Conservation (phyloP, 2,888 invertebrate genomes). For the Limnephilus rhombicus region DNA sequence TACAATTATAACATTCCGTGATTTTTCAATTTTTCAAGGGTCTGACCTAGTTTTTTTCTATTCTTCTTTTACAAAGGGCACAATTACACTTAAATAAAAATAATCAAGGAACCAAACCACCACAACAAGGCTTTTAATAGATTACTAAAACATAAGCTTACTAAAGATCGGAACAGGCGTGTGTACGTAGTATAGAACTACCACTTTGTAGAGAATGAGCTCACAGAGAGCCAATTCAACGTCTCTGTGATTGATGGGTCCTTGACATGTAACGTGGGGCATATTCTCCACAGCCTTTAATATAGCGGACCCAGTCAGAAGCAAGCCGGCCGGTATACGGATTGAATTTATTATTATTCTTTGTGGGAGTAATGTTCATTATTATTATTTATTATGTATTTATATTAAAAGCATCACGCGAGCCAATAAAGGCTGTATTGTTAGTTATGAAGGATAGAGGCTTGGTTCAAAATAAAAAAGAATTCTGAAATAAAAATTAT, state of each 20-base stretch:
- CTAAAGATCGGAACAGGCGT: not conserved
- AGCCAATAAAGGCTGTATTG: not conserved
- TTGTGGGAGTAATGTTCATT: not conserved
- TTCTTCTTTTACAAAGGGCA: too few species aligned
- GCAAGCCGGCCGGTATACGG: not conserved
- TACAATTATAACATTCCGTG: too few species aligned
- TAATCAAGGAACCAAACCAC: not conserved
- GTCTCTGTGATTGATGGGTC: not conserved
- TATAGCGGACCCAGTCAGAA: not conserved
- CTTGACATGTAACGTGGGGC: not conserved
- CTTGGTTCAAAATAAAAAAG: not conserved
- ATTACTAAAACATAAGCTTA: not conserved
- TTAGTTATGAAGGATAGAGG: not conserved
- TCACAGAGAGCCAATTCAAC: not conserved
- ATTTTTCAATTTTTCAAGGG: too few species aligned
- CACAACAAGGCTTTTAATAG: not conserved
- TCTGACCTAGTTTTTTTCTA: too few species aligned
- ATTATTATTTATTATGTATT: conserved; percentile 1
- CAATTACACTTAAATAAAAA: not conserved
- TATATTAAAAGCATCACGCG: not conserved
- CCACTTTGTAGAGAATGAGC: not conserved
- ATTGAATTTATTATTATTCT: not conserved
- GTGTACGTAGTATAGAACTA: not conserved
- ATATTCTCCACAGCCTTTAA: not conserved
- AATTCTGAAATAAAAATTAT: not conserved